Evolutionary conservation across 1,140 invertebrate genomes (phyloP).

Genomic region (Drosophila melanogaster): Release_6_plus_ISO1_MT NT_037436.4:22727501-22728000

Average conservation of each 20-base stretch:
- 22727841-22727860: too few species aligned
- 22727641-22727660: background rate
- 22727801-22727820: background rate
- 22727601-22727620: slow-evolving; percentile 21
- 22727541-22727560: slow-evolving; percentile 49
- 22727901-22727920: too few species aligned
- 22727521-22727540: slow-evolving; percentile 41
- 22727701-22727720: slow-evolving; percentile 16
- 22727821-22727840: background rate
- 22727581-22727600: slow-evolving; percentile 43
- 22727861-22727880: too few species aligned
- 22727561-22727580: slow-evolving; percentile 49
- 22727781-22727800: background rate
- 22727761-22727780: background rate
- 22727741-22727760: slow-evolving; percentile 1
- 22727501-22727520: background rate
- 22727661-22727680: background rate
- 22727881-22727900: too few species aligned
- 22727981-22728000: too few species aligned
- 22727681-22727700: too few species aligned
- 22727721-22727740: background rate
- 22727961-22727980: too few species aligned
- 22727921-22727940: too few species aligned
- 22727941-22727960: too few species aligned
- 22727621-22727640: background rate